These are phyloP conservation scores for Harpalus rubripes DNA, from an alignment of 2,888 invertebrate species.

Conservation along the genomic window DNA sequence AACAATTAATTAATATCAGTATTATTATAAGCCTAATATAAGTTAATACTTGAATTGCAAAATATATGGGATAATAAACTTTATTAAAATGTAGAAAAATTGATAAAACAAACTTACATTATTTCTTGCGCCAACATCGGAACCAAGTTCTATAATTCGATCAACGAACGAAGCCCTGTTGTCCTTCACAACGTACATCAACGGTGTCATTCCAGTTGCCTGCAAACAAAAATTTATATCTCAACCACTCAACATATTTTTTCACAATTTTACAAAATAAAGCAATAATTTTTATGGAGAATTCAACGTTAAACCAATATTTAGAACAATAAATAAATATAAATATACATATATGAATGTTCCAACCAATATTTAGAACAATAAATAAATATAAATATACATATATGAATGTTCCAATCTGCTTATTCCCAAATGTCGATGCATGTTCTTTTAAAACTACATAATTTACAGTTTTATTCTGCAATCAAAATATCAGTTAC, in stretches of 20 bases:
- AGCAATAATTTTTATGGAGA: not conserved
- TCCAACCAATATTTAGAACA: not conserved
- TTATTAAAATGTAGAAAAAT: too few relatives aligned
- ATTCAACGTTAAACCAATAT: conserved; percentile 3
- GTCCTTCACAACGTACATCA: conserved; percentile 98
- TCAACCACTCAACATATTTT: too few relatives aligned
- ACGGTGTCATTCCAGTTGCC: conserved; percentile 95
- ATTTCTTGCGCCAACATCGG: conserved; percentile 93
- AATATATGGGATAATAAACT: too few relatives aligned
- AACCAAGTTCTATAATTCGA: conserved; percentile 94
- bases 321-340: not conserved
- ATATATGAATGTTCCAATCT: too few relatives aligned
- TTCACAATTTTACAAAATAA: too few relatives aligned
- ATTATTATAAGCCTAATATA: too few relatives aligned
- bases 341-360: too few relatives aligned
- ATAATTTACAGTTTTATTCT: not conserved
- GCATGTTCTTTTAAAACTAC: too few relatives aligned
- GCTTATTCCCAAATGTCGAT: too few relatives aligned
- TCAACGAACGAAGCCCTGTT: conserved; percentile 94
- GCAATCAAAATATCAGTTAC: not conserved
- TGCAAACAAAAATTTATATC: conserved; percentile 77
- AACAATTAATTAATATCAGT: too few relatives aligned
- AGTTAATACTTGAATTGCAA: too few relatives aligned
- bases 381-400: not conserved
- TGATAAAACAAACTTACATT: conserved; percentile 84